phyloP scores from a whole-genome alignment of 2,113 vertebrate species.

The Indri indri region DNA sequence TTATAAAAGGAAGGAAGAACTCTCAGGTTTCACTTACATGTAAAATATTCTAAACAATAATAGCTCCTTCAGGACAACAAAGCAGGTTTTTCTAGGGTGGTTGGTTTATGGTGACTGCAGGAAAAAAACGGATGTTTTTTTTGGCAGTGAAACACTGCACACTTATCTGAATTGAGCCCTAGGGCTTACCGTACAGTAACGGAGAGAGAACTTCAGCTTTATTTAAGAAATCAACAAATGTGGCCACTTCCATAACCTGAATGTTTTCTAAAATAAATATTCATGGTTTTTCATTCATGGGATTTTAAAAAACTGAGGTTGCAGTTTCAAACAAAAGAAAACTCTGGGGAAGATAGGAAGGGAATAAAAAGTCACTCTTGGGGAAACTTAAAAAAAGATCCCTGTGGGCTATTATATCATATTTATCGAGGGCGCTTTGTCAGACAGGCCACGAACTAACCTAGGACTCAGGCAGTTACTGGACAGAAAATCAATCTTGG shows the following conservation, averaged over 20 bases:
- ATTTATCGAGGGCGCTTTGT: not conserved
- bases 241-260: slow-evolving; percentile 20
- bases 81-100: slow-evolving; percentile 81
- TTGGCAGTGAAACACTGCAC: slow-evolving; percentile 73
- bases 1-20: slow-evolving; percentile 71
- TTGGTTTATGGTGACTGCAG: slow-evolving; percentile 81
- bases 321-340: slow-evolving; percentile 44
- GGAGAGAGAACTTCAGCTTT: slow-evolving; percentile 77
- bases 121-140: slow-evolving; percentile 47
- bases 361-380: not conserved
- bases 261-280: slow-evolving; percentile 66
- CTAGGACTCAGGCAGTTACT: not conserved
- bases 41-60: slow-evolving; percentile 81
- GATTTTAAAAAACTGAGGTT: not conserved
- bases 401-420: not conserved
- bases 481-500: slow-evolving; percentile 30
- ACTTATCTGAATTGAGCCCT: slow-evolving; percentile 81
- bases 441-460: not conserved
- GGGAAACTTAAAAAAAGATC: not conserved
- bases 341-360: not conserved
- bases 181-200: slow-evolving; percentile 74
- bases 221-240: slow-evolving; percentile 80
- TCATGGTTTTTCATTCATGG: not conserved
- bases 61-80: slow-evolving; percentile 80
- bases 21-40: slow-evolving; percentile 80